Evolutionary conservation across 2,888 invertebrate species (phyloP).

Genomic region (Perizoma flavofasciatum): DNA sequence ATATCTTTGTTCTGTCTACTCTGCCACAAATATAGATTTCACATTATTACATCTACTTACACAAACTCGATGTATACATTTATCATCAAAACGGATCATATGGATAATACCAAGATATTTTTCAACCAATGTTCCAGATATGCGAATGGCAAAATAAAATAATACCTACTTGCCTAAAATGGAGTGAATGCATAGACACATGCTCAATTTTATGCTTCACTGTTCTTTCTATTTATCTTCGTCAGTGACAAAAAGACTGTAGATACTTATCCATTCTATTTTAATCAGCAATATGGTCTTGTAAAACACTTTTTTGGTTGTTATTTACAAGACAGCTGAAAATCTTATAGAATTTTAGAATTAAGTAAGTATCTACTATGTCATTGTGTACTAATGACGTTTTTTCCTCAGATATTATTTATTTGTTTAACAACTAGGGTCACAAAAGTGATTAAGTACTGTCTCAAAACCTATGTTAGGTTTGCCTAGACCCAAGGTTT

Average conservation of each 20-base stretch:
- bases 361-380: background rate
- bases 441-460: no score
- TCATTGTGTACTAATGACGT: no score
- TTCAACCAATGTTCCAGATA: background rate
- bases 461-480: no score
- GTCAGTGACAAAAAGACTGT: slow-evolving; percentile 33
- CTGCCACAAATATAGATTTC: no score
- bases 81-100: no score
- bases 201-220: slow-evolving; percentile 10
- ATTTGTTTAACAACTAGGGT: no score
- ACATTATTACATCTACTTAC: no score
- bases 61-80: no score
- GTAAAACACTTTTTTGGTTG: background rate
- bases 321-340: background rate
- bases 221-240: slow-evolving; percentile 27
- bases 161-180: background rate
- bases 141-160: background rate
- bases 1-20: no score
- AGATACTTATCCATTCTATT: slow-evolving; percentile 22
- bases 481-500: no score
- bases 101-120: no score
- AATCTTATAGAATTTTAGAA: background rate
- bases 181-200: slow-evolving; percentile 11
- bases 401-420: no score
- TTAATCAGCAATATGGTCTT: slow-evolving; percentile 5